Percentiles rank a stretch among this genome's conserved stretches.
phyloP scores from a whole-genome alignment of 1,140 invertebrate species.

The Drosophila murphyi region DNA sequence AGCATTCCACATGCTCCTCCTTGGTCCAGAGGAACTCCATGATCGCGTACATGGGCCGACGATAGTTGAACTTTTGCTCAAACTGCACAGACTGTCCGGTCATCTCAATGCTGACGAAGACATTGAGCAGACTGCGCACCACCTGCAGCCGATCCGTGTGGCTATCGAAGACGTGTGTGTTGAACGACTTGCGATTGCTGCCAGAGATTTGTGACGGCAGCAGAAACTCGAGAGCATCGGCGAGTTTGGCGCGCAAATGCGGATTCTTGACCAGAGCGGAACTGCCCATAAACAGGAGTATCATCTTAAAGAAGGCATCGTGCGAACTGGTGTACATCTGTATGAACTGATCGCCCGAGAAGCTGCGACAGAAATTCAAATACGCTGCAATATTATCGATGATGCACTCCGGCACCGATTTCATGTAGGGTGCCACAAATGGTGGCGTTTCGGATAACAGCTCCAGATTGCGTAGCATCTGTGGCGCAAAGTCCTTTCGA shows the following conservation, averaged over 20 bases:
- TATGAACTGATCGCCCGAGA: slow-evolving; percentile 86
- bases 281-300: slow-evolving; percentile 91
- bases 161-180: slow-evolving; percentile 89
- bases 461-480: slow-evolving; percentile 54
- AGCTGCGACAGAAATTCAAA: slow-evolving; percentile 90
- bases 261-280: slow-evolving; percentile 94
- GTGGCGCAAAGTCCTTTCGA: slow-evolving; percentile 73
- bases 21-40: slow-evolving; percentile 97
- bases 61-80: slow-evolving; percentile 98
- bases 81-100: slow-evolving; percentile 97
- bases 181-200: slow-evolving; percentile 88
- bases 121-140: slow-evolving; percentile 91
- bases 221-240: slow-evolving; percentile 94
- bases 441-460: slow-evolving; percentile 62
- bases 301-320: slow-evolving; percentile 90
- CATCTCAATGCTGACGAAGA: slow-evolving; percentile 99
- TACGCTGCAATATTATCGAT: slow-evolving; percentile 94
- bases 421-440: slow-evolving; percentile 71
- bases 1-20: slow-evolving; percentile 89
- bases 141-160: slow-evolving; percentile 91
- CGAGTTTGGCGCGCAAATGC: slow-evolving; percentile 94
- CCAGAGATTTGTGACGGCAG: slow-evolving; percentile 88
- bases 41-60: slow-evolving; percentile 96
- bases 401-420: slow-evolving; percentile 95
- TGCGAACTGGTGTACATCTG: slow-evolving; percentile 84